Evolutionary conservation across 1,140 invertebrate species (phyloP), one percentile per base, ranked within the genome.

Genomic region (Hypsibius dujardini): DNA sequence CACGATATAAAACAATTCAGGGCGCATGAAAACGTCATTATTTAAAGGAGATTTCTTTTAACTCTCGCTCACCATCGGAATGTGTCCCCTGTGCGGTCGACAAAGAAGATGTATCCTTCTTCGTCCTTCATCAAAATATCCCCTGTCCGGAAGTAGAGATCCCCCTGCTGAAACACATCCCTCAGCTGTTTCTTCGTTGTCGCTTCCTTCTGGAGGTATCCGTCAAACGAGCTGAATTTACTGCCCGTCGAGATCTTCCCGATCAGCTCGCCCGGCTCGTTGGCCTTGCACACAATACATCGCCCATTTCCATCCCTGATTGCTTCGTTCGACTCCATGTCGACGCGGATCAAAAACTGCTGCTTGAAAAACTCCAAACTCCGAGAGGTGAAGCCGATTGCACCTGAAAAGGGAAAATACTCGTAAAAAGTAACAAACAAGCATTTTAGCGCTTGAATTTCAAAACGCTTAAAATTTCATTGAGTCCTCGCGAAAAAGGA

Each of bases 51-150:
- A 28, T 28, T 28, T 28, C 28, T 28, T 28, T 28, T 28, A 28
- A 28, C 28, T 28, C 28, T 28, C 28, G 28, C 50, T 56, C n/a
- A 56, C 82, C 82, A 84, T 70, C 95, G 85, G 82, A 93, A 98
- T 1, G 95, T 98, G 78, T 98, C 95, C 1, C 95, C 95, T 0
- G 92, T 96, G 76, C 95, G 84, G 79, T 98, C 94, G 76, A 88
- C 89, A 81, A 98, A 98, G 79, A 87, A 97, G 47, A 98, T 82
- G 81, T 96, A 94, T 12, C 95, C 95, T 40, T 89, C 84, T 74
- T 93, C 87, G 78, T 98, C 94, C 75, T 90, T 87, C 12, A 89
- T 84, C 56, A 98, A 79, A 73, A 97, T 86, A 80, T 98, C 95
- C 73, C 92, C 92, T 90, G 78, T 70, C 71, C 93, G 80, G 79